Evolutionary conservation across 2,888 invertebrate genomes (phyloP), one percentile per base, ranked within the genome.

Genomic region (Eilema caniola): DNA sequence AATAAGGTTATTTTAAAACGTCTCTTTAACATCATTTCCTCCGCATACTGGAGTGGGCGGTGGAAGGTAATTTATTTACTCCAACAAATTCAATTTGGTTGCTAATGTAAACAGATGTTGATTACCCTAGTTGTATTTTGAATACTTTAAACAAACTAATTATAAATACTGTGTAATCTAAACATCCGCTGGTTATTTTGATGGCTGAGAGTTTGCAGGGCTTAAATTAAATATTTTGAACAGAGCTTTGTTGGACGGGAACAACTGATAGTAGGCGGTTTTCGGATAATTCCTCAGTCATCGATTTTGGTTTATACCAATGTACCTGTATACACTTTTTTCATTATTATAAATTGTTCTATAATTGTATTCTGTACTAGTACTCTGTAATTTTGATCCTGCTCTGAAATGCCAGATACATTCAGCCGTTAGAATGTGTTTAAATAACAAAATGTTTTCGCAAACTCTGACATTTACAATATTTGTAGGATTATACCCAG

Each of bases 21-120:
- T 78, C 81, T 81, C 80, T 84, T 85, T 76, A 83, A 80, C 78
- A 79, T 79, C 82, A 87, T 86, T 88, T 85, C 81, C 82, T 79
- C 71, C 79, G 77, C 71, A 72, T 75, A 77, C 75, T 72, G 62
- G 59, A 53, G 68, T 77, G 81, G 77, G 75, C 73, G 72, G 77
- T 82, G 71, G 77, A 78, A 83, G 81, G 86, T 84, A 84, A 87
- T 88, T 86, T 85, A 85, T 87, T 88, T 87, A 82, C 83, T 79
- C 77, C 80, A 78, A 77, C 79, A 80, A 80, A 83, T 82, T 83
- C 79, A 82, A 84, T 84, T 82, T 77, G 70, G 62, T 61, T 68
- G 75, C 70, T 81, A 68, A 63, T 79, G 75, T 75, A 83, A 79
- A 83, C 80, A 76, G 71, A 71, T 76, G 75, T 68, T 74, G 72